Percentiles rank a stretch among this genome's conserved stretches.
Conservation (phyloP, 1,140 invertebrate species). For the Oreohelix idahoensis region DNA sequence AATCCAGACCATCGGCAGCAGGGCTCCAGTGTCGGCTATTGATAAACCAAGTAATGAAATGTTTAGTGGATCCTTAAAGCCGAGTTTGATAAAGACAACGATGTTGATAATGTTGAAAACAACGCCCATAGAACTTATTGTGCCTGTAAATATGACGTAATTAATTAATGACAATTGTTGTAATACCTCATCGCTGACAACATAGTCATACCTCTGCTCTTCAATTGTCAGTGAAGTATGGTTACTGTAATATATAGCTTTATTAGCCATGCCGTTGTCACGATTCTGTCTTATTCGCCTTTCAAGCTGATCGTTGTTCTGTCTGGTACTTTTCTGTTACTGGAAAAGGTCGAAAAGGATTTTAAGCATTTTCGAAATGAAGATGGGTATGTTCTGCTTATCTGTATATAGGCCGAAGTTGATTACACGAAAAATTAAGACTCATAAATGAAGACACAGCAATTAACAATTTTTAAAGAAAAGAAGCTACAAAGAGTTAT, state of each 20-base stretch:
- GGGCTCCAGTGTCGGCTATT: constrained; percentile 14
- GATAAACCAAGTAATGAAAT: constrained; percentile 20
- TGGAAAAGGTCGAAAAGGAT: too few relatives aligned
- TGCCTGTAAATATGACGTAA: constrained; percentile 29
- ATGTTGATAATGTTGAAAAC: constrained; percentile 37
- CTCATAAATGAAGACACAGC: too few relatives aligned
- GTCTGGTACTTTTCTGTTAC: too few relatives aligned
- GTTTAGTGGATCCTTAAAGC: constrained; percentile 25
- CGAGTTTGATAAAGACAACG: constrained; percentile 25
- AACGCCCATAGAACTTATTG: constrained; percentile 26
- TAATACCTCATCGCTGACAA: constrained; percentile 21
- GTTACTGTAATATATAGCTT: neutral
- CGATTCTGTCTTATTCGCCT: neutral
- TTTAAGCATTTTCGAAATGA: too few relatives aligned
- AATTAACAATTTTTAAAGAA: too few relatives aligned
- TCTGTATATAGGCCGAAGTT: too few relatives aligned
- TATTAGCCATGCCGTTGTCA: neutral
- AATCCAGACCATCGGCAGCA: constrained; percentile 23
- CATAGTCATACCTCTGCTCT: constrained; percentile 4
- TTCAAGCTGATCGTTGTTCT: neutral
- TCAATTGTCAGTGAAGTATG: neutral
- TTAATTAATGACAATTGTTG: constrained; percentile 17
- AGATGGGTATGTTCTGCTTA: too few relatives aligned
- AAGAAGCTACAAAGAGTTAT: too few relatives aligned
- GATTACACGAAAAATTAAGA: too few relatives aligned